phyloP scores from a whole-genome alignment of 2,797 vertebrate species.

The Takifugu rubripes region DNA sequence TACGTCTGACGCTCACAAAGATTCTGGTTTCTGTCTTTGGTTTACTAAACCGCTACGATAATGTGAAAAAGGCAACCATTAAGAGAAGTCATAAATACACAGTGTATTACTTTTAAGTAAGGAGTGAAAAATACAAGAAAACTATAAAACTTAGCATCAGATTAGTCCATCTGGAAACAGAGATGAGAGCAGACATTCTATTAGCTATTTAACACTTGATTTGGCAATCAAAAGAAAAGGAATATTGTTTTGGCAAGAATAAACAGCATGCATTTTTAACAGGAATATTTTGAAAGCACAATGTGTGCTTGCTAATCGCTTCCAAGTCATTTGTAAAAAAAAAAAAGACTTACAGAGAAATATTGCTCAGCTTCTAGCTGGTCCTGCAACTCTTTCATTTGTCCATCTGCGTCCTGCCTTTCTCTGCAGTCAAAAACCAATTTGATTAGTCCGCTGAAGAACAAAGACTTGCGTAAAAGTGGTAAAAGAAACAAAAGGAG shows the following conservation, averaged over 20 bases:
- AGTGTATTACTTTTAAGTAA: not conserved
- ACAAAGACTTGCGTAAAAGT: not conserved
- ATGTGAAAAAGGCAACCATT: too few relatives aligned
- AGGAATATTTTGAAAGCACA: not conserved
- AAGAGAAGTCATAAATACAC: too few relatives aligned
- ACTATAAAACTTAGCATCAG: not conserved
- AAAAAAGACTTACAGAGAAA: conserved; percentile 85
- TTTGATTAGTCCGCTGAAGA: not conserved
- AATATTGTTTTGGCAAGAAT: not conserved
- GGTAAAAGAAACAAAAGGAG: too few relatives aligned
- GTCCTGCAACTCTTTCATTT: conserved; percentile 98
- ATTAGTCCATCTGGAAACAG: too few relatives aligned
- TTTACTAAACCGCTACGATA: not conserved
- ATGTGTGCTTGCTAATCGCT: not conserved
- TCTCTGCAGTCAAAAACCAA: conserved; percentile 74
- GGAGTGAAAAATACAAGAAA: not conserved
- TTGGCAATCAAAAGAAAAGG: not conserved
- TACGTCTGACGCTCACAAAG: not conserved
- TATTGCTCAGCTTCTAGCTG: conserved; percentile 98
- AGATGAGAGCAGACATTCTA: too few relatives aligned
- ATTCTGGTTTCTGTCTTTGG: not conserved
- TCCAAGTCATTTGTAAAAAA: not conserved
- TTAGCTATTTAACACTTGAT: not conserved
- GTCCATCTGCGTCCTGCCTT: conserved; percentile 93
- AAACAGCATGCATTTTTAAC: not conserved